Evolutionary conservation across 1,140 invertebrate genomes (phyloP), one percentile per base, ranked within the genome.

Genomic region (Lepidurus packardi): DNA sequence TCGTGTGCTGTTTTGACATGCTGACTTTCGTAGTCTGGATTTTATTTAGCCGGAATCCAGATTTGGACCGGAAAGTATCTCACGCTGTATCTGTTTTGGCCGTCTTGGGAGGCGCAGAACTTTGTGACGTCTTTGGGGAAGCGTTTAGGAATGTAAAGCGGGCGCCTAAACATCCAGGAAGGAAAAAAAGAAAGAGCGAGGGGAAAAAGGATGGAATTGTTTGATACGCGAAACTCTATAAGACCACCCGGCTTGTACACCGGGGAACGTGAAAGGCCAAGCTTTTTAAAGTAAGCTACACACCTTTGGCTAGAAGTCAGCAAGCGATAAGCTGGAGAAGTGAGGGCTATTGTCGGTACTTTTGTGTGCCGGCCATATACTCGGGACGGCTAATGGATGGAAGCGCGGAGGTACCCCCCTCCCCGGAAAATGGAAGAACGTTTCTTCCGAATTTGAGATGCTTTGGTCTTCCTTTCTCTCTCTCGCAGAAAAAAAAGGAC

Each of bases 201-300:
- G 53, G 16, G 53, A 65, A 65, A 65, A 65, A 65, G 9, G 8
- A 13, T 65, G 53, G 53, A 65, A 65, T 65, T 65, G 53, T 65
- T 13, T 65, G 53, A 65, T 16, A 65, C 53, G 53, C 16, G 53
- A 16, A 65, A 65, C 53, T 65, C 53, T 65, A 65, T 65, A 65
- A 65, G 53, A 65, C 53, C 53, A 65, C 53, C 53, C 53, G 13
- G 53, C 53, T 65, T 7, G 53, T 65, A 13, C 1, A n/a, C 16
- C 16, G 16, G 16, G 53, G 21, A 65, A 65, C 53, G 53, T 65
- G 53, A 65, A 65, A 65, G 53, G 53, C 21, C 53, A 7, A 65
- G 8, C 16, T 21, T n/a, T 65, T 65, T 65, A n/a, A 65, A 65
- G 53, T 65, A 65, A 65, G 53, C 53, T 65, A 65, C 53, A 65